phyloP scores from a whole-genome alignment of 1,140 invertebrate genomes.

The Dreissena polymorpha region DNA sequence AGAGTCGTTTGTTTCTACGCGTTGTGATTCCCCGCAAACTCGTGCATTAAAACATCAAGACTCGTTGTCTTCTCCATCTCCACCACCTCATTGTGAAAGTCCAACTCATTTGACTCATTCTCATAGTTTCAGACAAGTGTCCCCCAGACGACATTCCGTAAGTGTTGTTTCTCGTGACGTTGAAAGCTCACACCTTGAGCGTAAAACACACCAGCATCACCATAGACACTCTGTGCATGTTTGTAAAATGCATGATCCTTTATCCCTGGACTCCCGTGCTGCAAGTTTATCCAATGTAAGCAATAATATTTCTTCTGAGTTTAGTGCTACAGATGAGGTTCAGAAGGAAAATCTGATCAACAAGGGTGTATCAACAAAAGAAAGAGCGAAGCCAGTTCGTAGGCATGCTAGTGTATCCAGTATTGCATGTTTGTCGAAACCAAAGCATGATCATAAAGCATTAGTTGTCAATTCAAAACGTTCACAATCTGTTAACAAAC shows the following conservation, averaged over 20 bases:
- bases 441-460: conserved; percentile 22
- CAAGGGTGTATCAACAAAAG: too few species aligned
- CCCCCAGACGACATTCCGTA: conserved; percentile 50
- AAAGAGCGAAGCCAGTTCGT: conserved; percentile 10
- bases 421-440: conserved; percentile 17
- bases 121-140: conserved; percentile 1
- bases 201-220: neutral
- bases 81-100: neutral
- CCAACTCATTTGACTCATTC: neutral
- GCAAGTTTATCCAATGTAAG: too few species aligned
- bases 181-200: neutral
- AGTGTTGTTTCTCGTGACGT: neutral
- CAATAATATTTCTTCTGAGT: too few species aligned
- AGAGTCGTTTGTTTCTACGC: conserved; percentile 35
- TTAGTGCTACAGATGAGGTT: too few species aligned
- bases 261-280: neutral
- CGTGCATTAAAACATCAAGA: conserved; percentile 19
- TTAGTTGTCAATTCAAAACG: too few species aligned
- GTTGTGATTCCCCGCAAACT: conserved; percentile 42
- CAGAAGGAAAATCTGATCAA: too few species aligned
- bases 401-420: conserved; percentile 31
- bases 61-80: neutral
- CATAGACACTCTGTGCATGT: too few species aligned
- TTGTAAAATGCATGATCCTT: conserved; percentile 14
- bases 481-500: neutral